Evolutionary conservation across 2,113 vertebrate genomes (phyloP).

Genomic region (Brienomyrus longianalis): DNA sequence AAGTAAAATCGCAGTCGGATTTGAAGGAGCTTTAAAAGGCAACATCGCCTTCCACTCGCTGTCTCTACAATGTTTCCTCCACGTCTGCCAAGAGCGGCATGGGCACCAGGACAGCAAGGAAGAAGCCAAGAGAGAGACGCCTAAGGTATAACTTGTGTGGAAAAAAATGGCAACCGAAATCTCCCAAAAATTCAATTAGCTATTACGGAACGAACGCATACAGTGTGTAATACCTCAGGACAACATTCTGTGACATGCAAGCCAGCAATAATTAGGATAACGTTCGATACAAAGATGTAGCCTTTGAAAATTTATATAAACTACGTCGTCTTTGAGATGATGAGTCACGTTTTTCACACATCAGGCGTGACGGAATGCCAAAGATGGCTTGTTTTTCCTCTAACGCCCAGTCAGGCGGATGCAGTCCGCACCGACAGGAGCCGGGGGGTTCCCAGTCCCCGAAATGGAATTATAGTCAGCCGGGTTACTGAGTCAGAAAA

Average conservation of each 20-base stretch:
- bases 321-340: not conserved
- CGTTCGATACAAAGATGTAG: not conserved
- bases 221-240: not conserved
- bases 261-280: not conserved
- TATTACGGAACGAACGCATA: not conserved
- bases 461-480: constrained; percentile 15
- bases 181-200: not conserved
- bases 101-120: not conserved
- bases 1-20: constrained; percentile 18
- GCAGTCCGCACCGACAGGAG: not conserved
- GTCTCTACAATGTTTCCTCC: not conserved
- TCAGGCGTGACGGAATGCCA: not conserved
- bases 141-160: not conserved
- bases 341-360: not conserved
- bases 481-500: constrained; percentile 26
- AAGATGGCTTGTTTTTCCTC: not conserved
- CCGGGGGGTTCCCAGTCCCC: constrained; percentile 1
- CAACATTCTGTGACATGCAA: not conserved
- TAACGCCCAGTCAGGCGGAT: not conserved
- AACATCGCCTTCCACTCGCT: constrained; percentile 19
- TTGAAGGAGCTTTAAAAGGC: constrained; percentile 35
- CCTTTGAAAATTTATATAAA: not conserved
- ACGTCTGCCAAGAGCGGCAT: not conserved
- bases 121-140: not conserved
- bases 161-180: not conserved